phyloP scores from a whole-genome alignment of 2,113 vertebrate genomes.

The Phocoena sinus region DNA sequence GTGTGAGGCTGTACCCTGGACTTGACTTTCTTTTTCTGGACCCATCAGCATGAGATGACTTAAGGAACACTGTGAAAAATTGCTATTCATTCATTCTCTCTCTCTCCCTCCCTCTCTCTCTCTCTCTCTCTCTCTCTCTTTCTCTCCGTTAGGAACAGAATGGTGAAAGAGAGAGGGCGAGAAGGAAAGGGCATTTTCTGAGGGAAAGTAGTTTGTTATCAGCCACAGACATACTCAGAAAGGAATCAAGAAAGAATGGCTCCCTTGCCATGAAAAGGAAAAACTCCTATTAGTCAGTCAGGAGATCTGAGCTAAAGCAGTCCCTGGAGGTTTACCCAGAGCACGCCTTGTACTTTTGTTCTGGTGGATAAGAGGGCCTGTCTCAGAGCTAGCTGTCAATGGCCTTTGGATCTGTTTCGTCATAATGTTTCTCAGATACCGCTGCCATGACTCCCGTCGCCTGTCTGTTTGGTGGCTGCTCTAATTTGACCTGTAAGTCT shows the following conservation, averaged over 20 bases:
- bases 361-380: conserved; percentile 55
- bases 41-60: not conserved
- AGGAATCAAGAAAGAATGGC: conserved; percentile 66
- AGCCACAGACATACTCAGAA: conserved; percentile 71
- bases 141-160: not conserved
- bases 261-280: conserved; percentile 53
- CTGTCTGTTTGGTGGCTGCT: not conserved
- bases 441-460: conserved; percentile 51
- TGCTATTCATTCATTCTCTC: not conserved
- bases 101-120: not conserved
- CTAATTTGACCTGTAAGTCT: not conserved
- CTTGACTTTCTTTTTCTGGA: conserved; percentile 26
- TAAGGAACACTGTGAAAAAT: not conserved
- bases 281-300: conserved; percentile 71
- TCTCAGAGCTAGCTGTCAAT: conserved; percentile 46
- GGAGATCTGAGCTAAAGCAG: conserved; percentile 60
- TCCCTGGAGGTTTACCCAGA: conserved; percentile 64
- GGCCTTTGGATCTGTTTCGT: conserved; percentile 52
- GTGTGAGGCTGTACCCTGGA: not conserved
- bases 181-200: conserved; percentile 67
- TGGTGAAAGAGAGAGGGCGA: conserved; percentile 50
- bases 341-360: conserved; percentile 64
- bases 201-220: conserved; percentile 77
- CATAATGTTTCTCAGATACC: conserved; percentile 59
- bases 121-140: not conserved